Evolutionary conservation across 2,888 invertebrate genomes (phyloP), one percentile per base, ranked within the genome.

Genomic region (Spodoptera exigua): DNA sequence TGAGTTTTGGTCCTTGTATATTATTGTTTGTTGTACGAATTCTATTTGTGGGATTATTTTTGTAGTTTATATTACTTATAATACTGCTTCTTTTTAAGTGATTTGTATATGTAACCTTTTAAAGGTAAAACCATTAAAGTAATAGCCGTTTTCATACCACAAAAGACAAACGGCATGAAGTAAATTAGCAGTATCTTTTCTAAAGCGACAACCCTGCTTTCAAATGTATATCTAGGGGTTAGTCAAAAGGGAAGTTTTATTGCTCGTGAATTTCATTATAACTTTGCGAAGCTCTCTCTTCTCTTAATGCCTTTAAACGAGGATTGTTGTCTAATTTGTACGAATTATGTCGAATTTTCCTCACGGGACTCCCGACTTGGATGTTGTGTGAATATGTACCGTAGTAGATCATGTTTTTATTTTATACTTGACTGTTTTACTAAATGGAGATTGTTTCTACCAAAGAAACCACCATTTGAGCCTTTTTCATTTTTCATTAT

Each of bases 191-290:
- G 51, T 34, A 58, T 56, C 21, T 47, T 48, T 61, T 39, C 16
- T 49, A 49, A 67, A 48, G 73, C 58, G 82, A 61, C 87, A 89
- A 77, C 91, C 89, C 90, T 89, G 81, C 76, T 72, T 74, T 80
- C 78, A 80, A 90, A 90, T 90, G 89, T 92, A 91, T 91, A 89
- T 89, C 89, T 87, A 85, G 91, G 90, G 91, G 90, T 92, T 92
- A 90, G 90, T 89, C 89, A 88, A 90, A 90, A 90, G 90, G 88
- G 89, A 93, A 93, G 92, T 93, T 93, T 93, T 92, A 93, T 93
- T 93, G 93, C 92, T 93, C 86, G 90, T 92, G 93, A 93, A 93
- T 93, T 93, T 93, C 92, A 93, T 93, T 93, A 93, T 93, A 93
- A 93, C 89, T 93, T 93, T 85, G 88, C 86, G 83, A 82, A 83